phyloP scores from a whole-genome alignment of 2,797 vertebrate species.

The Anguilla marmorata region DNA sequence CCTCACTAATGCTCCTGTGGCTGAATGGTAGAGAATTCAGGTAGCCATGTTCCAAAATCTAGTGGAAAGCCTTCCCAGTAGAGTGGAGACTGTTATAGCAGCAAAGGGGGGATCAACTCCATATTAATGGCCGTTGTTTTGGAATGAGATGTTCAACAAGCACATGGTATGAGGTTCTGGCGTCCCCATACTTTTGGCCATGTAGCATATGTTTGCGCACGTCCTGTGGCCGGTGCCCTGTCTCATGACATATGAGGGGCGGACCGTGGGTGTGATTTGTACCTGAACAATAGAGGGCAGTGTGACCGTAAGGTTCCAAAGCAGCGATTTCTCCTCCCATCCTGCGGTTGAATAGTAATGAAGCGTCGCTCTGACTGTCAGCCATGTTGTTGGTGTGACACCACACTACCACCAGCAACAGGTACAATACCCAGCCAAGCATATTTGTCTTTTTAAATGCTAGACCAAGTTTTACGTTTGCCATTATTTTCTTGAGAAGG shows the following conservation, averaged over 20 bases:
- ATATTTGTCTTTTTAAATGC: not conserved
- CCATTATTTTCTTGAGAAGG: not conserved
- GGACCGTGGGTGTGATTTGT: not conserved
- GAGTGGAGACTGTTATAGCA: no score
- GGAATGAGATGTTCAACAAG: no score
- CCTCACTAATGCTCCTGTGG: no score
- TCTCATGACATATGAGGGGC: not conserved
- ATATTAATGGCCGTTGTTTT: no score
- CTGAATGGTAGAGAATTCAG: no score
- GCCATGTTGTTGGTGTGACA: slow-evolving; percentile 39
- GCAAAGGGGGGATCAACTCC: no score
- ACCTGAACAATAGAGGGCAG: slow-evolving; percentile 6
- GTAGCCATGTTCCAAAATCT: no score
- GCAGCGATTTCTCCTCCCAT: slow-evolving; percentile 32
- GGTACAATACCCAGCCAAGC: slow-evolving; percentile 10
- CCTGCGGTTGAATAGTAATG: slow-evolving; percentile 18
- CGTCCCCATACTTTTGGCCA: no score
- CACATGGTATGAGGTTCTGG: no score
- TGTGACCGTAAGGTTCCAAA: not conserved
- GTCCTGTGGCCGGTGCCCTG: not conserved
- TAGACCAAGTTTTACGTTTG: not conserved
- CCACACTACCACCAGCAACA: slow-evolving; percentile 30
- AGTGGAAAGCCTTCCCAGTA: no score
- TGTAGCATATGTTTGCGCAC: not conserved
- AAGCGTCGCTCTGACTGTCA: slow-evolving; percentile 23